Conservation (phyloP, 2,888 invertebrate genomes). For the Terebella lapidaria region DNA sequence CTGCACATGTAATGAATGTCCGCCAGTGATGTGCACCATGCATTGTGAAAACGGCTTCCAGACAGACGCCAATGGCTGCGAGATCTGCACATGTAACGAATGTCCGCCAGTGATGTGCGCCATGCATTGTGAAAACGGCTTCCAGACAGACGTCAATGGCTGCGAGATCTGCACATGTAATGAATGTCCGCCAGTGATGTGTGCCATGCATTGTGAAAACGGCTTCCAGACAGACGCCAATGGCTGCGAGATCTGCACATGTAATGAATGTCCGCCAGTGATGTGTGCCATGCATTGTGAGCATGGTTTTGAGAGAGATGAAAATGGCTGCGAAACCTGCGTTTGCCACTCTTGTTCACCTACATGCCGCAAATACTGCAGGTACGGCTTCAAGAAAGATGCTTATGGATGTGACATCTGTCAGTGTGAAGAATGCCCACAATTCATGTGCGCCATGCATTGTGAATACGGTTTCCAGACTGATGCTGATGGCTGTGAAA, state of each 20-base stretch:
- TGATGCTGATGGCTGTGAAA: no score
- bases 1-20: slow-evolving; percentile 7
- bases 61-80: slow-evolving; percentile 11
- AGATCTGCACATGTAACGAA: slow-evolving; percentile 1
- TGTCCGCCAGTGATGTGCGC: slow-evolving; percentile 3
- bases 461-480: no score
- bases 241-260: slow-evolving; percentile 11
- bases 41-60: slow-evolving; percentile 16
- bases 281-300: slow-evolving; percentile 14
- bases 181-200: no score
- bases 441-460: no score
- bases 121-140: slow-evolving; percentile 13
- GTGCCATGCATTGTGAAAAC: no score
- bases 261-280: neutral
- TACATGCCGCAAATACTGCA: neutral
- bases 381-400: slow-evolving; percentile 5
- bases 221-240: slow-evolving; percentile 13
- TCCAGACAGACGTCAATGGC: no score
- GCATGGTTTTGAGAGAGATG: slow-evolving; percentile 13
- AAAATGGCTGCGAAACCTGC: slow-evolving; percentile 12
- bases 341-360: neutral
- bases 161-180: no score
- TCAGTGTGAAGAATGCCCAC: slow-evolving; percentile 1
- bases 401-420: slow-evolving; percentile 2
- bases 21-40: slow-evolving; percentile 3